Evolutionary conservation across 2,888 invertebrate species (phyloP).

Genomic region (Salpingus planirostris): DNA sequence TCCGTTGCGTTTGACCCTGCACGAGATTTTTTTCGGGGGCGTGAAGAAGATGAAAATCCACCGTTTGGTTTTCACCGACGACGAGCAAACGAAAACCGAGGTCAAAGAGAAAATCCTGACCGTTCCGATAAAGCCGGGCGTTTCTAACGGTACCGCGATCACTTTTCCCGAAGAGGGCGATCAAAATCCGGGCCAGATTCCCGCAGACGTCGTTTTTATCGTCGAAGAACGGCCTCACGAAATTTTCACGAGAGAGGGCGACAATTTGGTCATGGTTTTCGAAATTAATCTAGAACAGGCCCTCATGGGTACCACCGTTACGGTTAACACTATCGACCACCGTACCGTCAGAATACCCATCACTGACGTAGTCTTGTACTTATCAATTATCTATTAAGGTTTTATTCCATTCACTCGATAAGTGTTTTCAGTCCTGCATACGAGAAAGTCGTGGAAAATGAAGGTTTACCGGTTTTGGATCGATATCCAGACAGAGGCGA

Average conservation of each 20-base stretch:
- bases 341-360: conserved; percentile 59
- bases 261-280: conserved; percentile 56
- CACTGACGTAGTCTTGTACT: conserved; percentile 59
- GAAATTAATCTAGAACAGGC: conserved; percentile 60
- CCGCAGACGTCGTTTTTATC: conserved; percentile 69
- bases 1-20: conserved; percentile 49
- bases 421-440: conserved; percentile 50
- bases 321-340: conserved; percentile 60
- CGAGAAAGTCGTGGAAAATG: conserved; percentile 57
- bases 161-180: conserved; percentile 73
- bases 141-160: conserved; percentile 62
- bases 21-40: conserved; percentile 62
- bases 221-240: conserved; percentile 64
- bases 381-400: not conserved
- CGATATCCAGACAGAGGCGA: conserved; percentile 57
- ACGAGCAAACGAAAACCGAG: conserved; percentile 53
- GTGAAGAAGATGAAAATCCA: conserved; percentile 79
- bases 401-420: not conserved
- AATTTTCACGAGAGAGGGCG: conserved; percentile 54
- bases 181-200: conserved; percentile 62
- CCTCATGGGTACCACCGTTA: conserved; percentile 58
- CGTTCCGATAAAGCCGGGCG: conserved; percentile 66
- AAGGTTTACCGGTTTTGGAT: conserved; percentile 63
- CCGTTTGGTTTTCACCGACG: conserved; percentile 57
- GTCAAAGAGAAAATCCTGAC: conserved; percentile 63